Evolutionary conservation across 2,113 vertebrate genomes (phyloP), one percentile per base, ranked within the genome.

Genomic region (Glaucomys volans): DNA sequence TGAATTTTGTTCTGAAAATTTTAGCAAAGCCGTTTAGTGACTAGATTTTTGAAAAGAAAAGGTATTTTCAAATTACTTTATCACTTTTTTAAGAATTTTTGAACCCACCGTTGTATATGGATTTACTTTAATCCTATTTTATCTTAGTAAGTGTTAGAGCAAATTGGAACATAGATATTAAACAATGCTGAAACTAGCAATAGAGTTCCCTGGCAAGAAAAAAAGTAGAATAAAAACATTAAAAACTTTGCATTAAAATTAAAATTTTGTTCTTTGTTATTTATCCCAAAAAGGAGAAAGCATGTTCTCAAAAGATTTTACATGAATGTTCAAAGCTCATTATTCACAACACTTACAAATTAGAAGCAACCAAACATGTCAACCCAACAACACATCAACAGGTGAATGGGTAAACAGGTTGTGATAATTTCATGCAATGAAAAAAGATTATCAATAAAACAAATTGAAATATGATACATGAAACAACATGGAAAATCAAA

Each of bases 1-100:
- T 94, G 44, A 80, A 30, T 83, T 91, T 79, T 88, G 17, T 82
- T 89, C 40, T 95, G 83, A 92, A 50, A 35, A 79, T 64, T 84
- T 95, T 22, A 86, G 20, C n/a, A 87, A 71, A 87, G 24, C 24
- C 59, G 32, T 42, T 93, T 91, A 17, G n/a, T 82, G 28, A 81
- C 81, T 0, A 32, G 7, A 35, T 74, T 32, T n/a, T 89, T 5
- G 24, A 50, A 90, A 80, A 82, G 10, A 90, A 18, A 5, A 71
- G 18, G 76, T 75, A 59, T 83, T 94, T 95, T 93, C 10, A 24
- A 95, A 95, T 42, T 71, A 57, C 13, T 67, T 75, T 87, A 6
- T 93, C 4, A 71, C 4, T 1, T 95, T 96, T 82, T 67, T 54
- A 16, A 20, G 40, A 84, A 32, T 87, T 90, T 86, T 83, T 80